Evolutionary conservation across 2,888 invertebrate genomes (phyloP), one percentile per base, ranked within the genome.

Genomic region (Luperina nickerlii): DNA sequence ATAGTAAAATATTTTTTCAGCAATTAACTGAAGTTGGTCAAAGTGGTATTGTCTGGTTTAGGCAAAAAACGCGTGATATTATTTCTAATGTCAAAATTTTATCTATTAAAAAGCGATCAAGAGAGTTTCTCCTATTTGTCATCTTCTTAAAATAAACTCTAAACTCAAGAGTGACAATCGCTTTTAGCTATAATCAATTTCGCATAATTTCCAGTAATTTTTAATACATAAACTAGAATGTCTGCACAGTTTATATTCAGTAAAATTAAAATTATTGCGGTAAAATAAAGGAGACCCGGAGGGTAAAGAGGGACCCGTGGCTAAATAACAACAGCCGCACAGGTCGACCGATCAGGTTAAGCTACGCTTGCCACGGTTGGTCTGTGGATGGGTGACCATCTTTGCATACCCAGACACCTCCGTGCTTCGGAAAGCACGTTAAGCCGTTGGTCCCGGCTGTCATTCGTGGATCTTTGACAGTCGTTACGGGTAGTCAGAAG

Each of bases 81-180:
- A 5, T 27, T 82, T 60, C n/a, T 45, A 18, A 18, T 18, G 20
- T 20, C 13, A 0, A 3, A 62, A 60, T 4, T n/a, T 57, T 8
- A 27, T 62, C 32, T 60, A 62, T 75, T 81, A 81, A 81, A 81
- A 80, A 81, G 7, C 48, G 15, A 82, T 81, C 68, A 81, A 3
- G 13, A 27, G 1, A 45, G 18, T 81, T 82, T 81, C 68, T 75
- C 38, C 11, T 81, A 57, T 54, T 63, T 68, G n/a, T 18, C 72
- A n/a, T 71, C 57, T 71, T 38, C 5, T 70, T 54, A 15, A 54
- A 70, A 51, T 51, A 15, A 70, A 32, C 51, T 27, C 48, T n/a
- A n/a, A 9, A 15, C 67, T 20, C 15, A 7, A 32, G 2, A 54
- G 15, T 24, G 70, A 54, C 38, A 38, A 57, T 54, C 24, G 1